Base-by-base conservation (phyloP, 35 echinoderm and acorn worm genomes). In the Heliocidaris tuberculata region DNA sequence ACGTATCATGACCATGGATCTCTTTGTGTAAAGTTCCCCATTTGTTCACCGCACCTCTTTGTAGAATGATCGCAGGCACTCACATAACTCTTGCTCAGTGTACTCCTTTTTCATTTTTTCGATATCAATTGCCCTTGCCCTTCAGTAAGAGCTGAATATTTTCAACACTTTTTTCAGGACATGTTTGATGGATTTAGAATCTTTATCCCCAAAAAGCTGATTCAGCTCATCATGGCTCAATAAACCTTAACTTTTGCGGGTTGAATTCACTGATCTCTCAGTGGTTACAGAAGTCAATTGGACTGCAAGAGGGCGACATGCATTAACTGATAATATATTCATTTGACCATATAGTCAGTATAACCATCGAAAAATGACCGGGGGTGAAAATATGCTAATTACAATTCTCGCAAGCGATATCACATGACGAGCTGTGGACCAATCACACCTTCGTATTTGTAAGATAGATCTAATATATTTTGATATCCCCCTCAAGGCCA, bases 21-120 rank as follows among this genome's bases (percentile, higher is more conserved):
- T 86, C 48, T 95, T 95, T 29, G 85, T 85, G n/a, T 95, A 54
- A 85, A 95, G 31, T 90, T 90, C 94, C 0, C 85, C 78, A 29
- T 95, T 88, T 16, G 7, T 13, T 48, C 86, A 31, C 21, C 85
- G 35, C 30, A 95, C 85, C 60, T 94, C 93, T 32, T 59, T 9
- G 61, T 94, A 94, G 59, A 86, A 94, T 29, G 11, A 48, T 56
- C 90, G 16, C 16, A 92, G 90, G 49, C 24, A 92, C 6, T 92
- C 90, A 35, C 49, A 54, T 56, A 92, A 27, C 11, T 92, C 90
- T 48, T 24, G 48, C 48, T 50, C 48, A 27, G 48, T 7, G 35
- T 91, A 91, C 8, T 56, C 48, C 42, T 56, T 92, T 12, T 50
- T 11, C 49, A 92, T 0, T 92, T 54, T 2, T 92, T 50, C 1